Base-by-base conservation (phyloP, 2,888 invertebrate genomes). In the Drosophila silvestris region DNA sequence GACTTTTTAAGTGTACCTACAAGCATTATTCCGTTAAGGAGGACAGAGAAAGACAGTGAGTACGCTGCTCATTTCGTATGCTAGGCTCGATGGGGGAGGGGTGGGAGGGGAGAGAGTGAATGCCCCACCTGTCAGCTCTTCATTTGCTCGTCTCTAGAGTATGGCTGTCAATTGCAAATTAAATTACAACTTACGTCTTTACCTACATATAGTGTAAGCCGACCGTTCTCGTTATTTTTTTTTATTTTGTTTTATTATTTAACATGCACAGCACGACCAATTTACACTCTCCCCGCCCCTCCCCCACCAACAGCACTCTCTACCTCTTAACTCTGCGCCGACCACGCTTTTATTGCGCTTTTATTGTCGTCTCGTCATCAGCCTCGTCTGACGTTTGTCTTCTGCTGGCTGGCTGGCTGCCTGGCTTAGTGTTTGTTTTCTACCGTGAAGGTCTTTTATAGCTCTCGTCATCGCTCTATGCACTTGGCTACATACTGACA, bases 381-480 rank as follows among this genome's bases (percentile, higher is more conserved):
- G 60, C 77, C 52, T 68, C 59, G 61, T 68, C 59, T 58, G 73
- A 57, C 66, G 52, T 61, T 66, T 62, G 75, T 74, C 65, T 75
- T 75, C 33, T 12, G 16, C 19, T 26, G 1, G 0, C 26, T 35
- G 47, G 4, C 53, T 26, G 26, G 5, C 19, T 37, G 35, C 12
- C 22, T 80, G 73, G 79, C 78, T 70, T 56, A 75, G 75, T 64
- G 76, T 81, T 83, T 77, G 65, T 75, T 75, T 73, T 76, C 77
- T 70, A 81, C 68, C 86, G 84, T 85, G 85, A 85, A 85, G 85
- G 85, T 85, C 89, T 85, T 85, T 69, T 63, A 62, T 67, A 44
- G 44, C 41, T 67, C 74, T 75, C 73, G 81, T 87, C 87, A 85
- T 85, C 72, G 69, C 67, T 56, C 39, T 41, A 32, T 19, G 22